Evolutionary conservation across 2,113 vertebrate species (phyloP).

Genomic region (Sinocyclocheilus maitianheensis): DNA sequence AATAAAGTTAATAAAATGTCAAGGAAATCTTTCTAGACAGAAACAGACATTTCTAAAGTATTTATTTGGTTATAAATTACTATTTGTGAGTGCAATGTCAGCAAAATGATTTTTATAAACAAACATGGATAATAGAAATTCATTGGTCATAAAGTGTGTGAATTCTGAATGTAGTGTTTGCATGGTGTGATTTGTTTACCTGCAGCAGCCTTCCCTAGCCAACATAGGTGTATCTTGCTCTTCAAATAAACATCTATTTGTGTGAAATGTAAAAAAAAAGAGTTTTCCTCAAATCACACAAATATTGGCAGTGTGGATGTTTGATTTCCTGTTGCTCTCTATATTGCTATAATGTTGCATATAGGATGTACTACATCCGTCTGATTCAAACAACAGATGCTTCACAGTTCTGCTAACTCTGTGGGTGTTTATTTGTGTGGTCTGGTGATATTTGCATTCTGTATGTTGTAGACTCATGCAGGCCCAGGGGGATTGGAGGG

Average conservation of each 20-base stretch:
- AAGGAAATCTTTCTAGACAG: neutral
- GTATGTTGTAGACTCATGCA: neutral
- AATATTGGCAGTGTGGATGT: neutral
- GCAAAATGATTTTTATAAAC: neutral
- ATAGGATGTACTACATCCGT: neutral
- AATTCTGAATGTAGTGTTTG: neutral
- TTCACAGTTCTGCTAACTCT: neutral
- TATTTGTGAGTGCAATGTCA: neutral
- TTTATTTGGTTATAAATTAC: neutral
- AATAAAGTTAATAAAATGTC: neutral
- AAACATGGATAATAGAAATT: neutral
- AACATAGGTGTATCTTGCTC: neutral
- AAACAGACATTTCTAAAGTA: neutral
- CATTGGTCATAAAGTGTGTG: neutral
- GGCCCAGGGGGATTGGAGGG: neutral
- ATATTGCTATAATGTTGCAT: neutral
- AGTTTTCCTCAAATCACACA: neutral
- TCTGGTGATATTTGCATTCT: conserved; percentile 23
- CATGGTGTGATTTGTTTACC: neutral
- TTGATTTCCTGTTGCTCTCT: neutral
- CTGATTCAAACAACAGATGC: conserved; percentile 17
- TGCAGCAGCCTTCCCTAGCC: too few species aligned
- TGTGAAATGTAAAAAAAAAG: neutral
- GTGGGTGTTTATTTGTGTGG: conserved; percentile 30
- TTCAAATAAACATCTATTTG: neutral